A percentile compares a stretch with the other conserved stretches of the same genome.
These are phyloP conservation scores for Andricus quercusramuli DNA, from an alignment of 2,888 invertebrate genomes.

Conservation along the genomic window DNA sequence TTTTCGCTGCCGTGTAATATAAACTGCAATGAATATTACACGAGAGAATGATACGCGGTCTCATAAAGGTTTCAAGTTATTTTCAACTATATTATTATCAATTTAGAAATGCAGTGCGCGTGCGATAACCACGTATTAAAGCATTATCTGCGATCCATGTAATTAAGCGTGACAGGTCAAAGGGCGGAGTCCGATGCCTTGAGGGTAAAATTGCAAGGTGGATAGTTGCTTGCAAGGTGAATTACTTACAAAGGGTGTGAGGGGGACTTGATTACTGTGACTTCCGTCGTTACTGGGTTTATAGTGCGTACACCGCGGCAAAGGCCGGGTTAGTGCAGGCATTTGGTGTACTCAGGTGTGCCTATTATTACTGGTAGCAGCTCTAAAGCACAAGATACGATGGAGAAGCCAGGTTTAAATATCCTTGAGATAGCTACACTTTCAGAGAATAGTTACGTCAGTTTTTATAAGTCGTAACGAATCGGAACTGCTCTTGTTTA, in stretches of 20 bases:
- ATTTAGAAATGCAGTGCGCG: constrained; percentile 1
- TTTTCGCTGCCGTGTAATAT: neutral
- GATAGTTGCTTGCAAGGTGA: constrained; percentile 6
- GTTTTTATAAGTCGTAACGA: neutral
- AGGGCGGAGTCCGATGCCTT: constrained; percentile 22
- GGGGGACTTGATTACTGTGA: constrained; percentile 32
- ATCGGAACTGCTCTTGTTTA: neutral
- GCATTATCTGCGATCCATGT: constrained; percentile 29
- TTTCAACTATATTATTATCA: constrained; percentile 35
- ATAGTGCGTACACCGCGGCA: constrained; percentile 36
- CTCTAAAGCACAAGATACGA: constrained; percentile 29
- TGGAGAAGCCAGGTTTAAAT: constrained; percentile 15
- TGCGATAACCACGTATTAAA: constrained; percentile 34
- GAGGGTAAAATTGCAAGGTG: constrained; percentile 9
- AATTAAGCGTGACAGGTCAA: constrained; percentile 35
- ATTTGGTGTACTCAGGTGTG: constrained; percentile 17
- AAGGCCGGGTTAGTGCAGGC: neutral
- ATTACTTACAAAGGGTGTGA: neutral
- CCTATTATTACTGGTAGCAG: constrained; percentile 31
- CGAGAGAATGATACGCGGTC: neutral
- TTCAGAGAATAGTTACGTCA: neutral
- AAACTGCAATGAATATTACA: constrained; percentile 12
- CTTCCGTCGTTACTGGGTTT: constrained; percentile 33
- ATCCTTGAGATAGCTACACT: constrained; percentile 26
- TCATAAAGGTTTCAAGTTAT: constrained; percentile 21